Evolutionary conservation across 1,140 invertebrate species (phyloP).

Genomic region (Stegodyphus mimosarum): DNA sequence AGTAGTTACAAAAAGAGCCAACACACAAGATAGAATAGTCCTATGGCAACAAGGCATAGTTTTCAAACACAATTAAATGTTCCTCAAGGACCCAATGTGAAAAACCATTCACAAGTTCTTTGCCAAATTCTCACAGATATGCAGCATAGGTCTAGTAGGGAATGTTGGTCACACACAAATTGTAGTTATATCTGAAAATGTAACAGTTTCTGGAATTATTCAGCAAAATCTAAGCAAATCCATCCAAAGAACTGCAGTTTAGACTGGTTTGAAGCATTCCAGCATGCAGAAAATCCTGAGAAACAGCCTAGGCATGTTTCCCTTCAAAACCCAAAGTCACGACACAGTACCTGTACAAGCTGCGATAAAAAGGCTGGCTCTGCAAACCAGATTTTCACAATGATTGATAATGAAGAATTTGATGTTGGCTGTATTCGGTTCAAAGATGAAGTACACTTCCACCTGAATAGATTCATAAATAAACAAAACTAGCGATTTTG

Average conservation of each 20-base stretch:
- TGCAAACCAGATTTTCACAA: not conserved
- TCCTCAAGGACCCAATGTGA: not conserved
- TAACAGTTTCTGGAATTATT: not conserved
- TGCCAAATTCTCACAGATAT: not conserved
- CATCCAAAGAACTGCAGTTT: not conserved
- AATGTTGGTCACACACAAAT: too few relatives aligned
- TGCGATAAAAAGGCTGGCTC: not conserved
- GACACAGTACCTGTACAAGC: not conserved
- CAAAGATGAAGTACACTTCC: conserved; percentile 18
- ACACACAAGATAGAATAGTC: too few relatives aligned
- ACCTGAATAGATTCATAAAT: conserved; percentile 17
- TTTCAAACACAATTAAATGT: too few relatives aligned
- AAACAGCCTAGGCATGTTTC: not conserved
- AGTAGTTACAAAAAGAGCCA: too few relatives aligned
- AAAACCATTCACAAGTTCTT: not conserved
- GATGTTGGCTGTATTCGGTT: conserved; percentile 1
- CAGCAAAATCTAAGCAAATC: not conserved
- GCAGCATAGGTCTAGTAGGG: not conserved
- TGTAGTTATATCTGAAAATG: not conserved
- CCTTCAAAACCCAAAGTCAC: not conserved
- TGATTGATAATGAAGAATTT: not conserved
- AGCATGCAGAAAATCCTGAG: not conserved
- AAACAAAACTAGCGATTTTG: not conserved
- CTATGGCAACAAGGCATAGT: too few relatives aligned
- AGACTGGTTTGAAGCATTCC: not conserved